Conservation (phyloP, 2,888 invertebrate genomes). For the Sesamia inferens region DNA sequence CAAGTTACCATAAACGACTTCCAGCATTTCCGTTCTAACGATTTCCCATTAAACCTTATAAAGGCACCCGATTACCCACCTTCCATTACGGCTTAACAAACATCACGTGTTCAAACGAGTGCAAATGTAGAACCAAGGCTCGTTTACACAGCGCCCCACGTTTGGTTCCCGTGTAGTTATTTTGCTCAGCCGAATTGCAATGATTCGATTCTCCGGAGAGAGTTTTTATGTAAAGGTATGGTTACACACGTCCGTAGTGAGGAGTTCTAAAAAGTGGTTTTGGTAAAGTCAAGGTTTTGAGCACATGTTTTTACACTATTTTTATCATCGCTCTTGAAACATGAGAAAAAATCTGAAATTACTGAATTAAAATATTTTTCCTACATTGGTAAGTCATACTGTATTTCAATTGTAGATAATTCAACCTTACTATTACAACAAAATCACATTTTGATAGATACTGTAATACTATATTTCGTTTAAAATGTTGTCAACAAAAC, state of each 20-base stretch:
- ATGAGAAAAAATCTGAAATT: neutral
- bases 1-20: neutral
- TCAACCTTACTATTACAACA: neutral
- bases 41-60: neutral
- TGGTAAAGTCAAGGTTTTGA: conserved; percentile 2
- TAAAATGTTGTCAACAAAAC: neutral
- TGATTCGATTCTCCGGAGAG: conserved; percentile 64
- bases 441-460: neutral
- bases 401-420: neutral
- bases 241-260: neutral
- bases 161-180: conserved; percentile 50
- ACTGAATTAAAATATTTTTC: neutral
- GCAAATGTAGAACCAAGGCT: conserved; percentile 35
- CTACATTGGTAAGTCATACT: neutral
- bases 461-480: neutral
- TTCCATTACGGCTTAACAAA: conserved; percentile 18
- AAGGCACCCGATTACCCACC: neutral
- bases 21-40: neutral
- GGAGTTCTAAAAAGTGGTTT: neutral
- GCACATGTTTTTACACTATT: neutral
- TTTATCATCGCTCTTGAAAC: neutral
- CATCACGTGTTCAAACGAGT: conserved; percentile 36
- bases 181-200: conserved; percentile 61
- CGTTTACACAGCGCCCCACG: conserved; percentile 26
- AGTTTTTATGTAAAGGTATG: conserved; percentile 27